A percentile compares a stretch with the other conserved stretches of the same genome.
Conservation (phyloP, 2,888 invertebrate genomes). For the Chymomyza caudatula region DNA sequence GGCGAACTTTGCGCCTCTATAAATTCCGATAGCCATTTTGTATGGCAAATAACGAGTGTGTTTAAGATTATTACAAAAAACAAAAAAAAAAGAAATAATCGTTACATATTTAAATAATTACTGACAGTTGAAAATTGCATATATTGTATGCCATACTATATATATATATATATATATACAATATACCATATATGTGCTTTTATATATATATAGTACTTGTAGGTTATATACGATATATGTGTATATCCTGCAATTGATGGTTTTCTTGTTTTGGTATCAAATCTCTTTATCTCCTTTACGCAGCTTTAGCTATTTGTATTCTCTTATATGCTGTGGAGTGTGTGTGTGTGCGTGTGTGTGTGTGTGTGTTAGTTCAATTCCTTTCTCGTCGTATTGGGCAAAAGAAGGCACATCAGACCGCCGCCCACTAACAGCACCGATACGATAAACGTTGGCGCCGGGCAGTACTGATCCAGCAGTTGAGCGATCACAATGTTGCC, state of each 20-base stretch:
- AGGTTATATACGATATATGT: neutral
- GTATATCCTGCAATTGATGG: neutral
- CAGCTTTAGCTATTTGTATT: neutral
- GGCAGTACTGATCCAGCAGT: slow-evolving; percentile 91
- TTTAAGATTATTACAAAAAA: neutral
- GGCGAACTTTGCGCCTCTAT: slow-evolving; percentile 3
- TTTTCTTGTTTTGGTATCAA: neutral
- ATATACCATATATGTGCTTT: slow-evolving; percentile 11
- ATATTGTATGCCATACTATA: slow-evolving; percentile 33
- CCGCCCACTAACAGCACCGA: slow-evolving; percentile 91
- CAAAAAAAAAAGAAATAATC: slow-evolving; percentile 8
- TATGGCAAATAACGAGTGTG: neutral
- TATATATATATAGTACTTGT: slow-evolving; percentile 33
- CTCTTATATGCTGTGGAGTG: neutral
- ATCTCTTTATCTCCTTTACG: neutral
- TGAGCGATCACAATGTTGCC: slow-evolving; percentile 88
- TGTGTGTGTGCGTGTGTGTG: slow-evolving; percentile 5
- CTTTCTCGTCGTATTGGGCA: slow-evolving; percentile 93
- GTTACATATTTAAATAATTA: slow-evolving; percentile 54
- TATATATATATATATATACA: slow-evolving; percentile 38
- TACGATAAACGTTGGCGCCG: slow-evolving; percentile 94
- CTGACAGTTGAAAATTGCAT: slow-evolving; percentile 46
- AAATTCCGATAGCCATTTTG: slow-evolving; percentile 38
- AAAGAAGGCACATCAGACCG: slow-evolving; percentile 90
- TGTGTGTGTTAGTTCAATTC: slow-evolving; percentile 79